Evolutionary conservation across 2,113 vertebrate species (phyloP).

Genomic region (Cathartes aura): DNA sequence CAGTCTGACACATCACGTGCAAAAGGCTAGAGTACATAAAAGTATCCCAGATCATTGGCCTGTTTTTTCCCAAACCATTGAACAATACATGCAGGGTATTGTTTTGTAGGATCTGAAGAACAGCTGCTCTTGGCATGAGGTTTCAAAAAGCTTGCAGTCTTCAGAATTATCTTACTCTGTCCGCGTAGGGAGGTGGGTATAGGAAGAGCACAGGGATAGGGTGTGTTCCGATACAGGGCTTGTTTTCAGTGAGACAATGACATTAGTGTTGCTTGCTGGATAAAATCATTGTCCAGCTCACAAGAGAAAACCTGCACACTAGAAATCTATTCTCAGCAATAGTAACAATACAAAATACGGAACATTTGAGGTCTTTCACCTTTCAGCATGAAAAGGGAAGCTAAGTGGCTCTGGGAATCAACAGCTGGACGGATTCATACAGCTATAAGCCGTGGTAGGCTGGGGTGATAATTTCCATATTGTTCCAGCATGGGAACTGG

Average conservation of each 20-base stretch:
- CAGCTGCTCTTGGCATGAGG: not conserved
- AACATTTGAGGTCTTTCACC: not conserved
- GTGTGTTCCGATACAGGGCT: not conserved
- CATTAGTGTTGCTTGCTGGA: not conserved
- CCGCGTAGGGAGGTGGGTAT: not conserved
- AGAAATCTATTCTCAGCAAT: not conserved
- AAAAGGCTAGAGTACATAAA: not conserved
- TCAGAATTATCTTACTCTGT: not conserved
- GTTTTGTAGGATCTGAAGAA: not conserved
- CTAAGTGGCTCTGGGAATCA: not conserved
- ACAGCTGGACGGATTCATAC: not conserved
- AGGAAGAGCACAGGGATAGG: not conserved
- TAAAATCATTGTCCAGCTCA: not conserved
- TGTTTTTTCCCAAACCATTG: not conserved
- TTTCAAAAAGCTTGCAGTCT: not conserved
- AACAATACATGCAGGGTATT: not conserved
- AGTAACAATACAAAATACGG: not conserved
- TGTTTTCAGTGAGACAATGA: not conserved
- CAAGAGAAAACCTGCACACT: not conserved
- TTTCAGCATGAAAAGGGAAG: not conserved
- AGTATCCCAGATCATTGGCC: not conserved
- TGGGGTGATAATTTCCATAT: not conserved
- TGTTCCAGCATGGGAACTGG: not conserved
- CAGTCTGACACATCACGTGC: not conserved
- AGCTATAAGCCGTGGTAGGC: not conserved